phyloP scores from a whole-genome alignment of 2,888 invertebrate genomes.

The Drosophila lutescens region DNA sequence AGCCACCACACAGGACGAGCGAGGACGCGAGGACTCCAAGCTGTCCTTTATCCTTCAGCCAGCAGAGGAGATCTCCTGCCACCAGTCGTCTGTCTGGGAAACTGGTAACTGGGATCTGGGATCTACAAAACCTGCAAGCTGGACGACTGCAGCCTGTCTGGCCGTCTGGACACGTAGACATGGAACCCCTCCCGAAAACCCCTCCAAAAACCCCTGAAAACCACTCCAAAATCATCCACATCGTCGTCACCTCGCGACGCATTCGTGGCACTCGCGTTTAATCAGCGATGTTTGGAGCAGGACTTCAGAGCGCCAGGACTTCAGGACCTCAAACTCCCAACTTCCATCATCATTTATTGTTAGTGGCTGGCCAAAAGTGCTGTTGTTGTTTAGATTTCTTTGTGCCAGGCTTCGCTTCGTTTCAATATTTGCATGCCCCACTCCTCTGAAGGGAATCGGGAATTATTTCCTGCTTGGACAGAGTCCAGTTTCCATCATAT shows the following conservation, averaged over 20 bases:
- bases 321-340: not conserved
- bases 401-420: conserved; percentile 57
- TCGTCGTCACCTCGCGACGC: conserved; percentile 74
- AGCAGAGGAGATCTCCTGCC: conserved; percentile 7
- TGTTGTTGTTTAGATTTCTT: conserved; percentile 77
- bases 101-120: not conserved
- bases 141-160: conserved; percentile 34
- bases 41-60: conserved; percentile 6
- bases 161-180: conserved; percentile 52
- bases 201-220: not conserved
- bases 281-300: conserved; percentile 62
- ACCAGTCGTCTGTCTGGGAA: conserved; percentile 32
- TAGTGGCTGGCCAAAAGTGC: conserved; percentile 54
- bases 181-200: not conserved
- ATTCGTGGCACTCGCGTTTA: conserved; percentile 75
- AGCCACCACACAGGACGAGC: conserved; percentile 54
- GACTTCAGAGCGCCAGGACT: conserved; percentile 16
- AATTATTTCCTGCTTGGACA: conserved; percentile 70
- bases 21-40: conserved; percentile 20
- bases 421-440: conserved; percentile 73
- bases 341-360: conserved; percentile 73
- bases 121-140: conserved; percentile 38
- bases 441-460: conserved; percentile 51
- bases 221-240: conserved; percentile 37
- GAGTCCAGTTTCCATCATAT: conserved; percentile 65